Conservation (phyloP, 2,888 invertebrate species). For the Himalopsyche anomala region DNA sequence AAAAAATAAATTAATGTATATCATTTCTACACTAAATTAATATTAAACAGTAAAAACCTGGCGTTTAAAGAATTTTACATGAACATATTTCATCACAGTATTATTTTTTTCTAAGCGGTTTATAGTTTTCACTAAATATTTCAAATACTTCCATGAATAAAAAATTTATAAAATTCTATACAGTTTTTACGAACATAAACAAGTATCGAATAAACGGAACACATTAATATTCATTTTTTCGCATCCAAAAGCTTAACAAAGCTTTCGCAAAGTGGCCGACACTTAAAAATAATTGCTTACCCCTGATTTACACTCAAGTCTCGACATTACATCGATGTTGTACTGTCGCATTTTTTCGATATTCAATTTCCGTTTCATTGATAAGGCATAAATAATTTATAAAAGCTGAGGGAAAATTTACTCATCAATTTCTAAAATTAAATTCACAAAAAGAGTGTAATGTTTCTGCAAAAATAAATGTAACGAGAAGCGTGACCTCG, state of each 20-base stretch:
- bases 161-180: background rate
- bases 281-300: conserved; percentile 38
- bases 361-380: conserved; percentile 42
- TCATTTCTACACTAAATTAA: background rate
- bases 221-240: conserved; percentile 35
- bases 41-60: background rate
- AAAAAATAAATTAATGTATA: background rate
- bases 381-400: conserved; percentile 41
- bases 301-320: conserved; percentile 42
- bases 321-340: conserved; percentile 36
- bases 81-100: no score
- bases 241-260: conserved; percentile 35
- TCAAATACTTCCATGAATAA: no score
- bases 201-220: conserved; percentile 21
- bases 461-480: conserved; percentile 27
- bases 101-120: no score
- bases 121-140: no score
- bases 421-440: conserved; percentile 38
- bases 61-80: background rate
- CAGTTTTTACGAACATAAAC: background rate
- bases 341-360: conserved; percentile 40
- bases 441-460: conserved; percentile 34
- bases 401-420: conserved; percentile 38
- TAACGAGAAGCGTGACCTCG: conserved; percentile 34
- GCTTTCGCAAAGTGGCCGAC: conserved; percentile 31